Conservation (phyloP, 2,888 invertebrate species). For the Drosophila quasianomalipes region DNA sequence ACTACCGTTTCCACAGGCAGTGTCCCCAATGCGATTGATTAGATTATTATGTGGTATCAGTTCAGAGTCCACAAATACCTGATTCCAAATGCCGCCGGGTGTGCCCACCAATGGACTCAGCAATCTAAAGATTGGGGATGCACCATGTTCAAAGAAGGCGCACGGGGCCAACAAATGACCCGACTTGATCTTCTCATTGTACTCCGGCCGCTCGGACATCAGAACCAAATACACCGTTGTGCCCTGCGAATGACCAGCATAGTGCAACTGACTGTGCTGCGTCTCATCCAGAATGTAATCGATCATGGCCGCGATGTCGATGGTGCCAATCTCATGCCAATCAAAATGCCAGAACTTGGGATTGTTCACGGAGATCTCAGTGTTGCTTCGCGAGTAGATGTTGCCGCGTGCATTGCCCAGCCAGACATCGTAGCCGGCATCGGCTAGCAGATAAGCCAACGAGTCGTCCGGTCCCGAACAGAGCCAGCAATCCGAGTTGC, state of each 20-base stretch:
- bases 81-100: constrained; percentile 72
- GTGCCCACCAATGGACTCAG: constrained; percentile 84
- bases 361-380: constrained; percentile 76
- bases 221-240: constrained; percentile 79
- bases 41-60: constrained; percentile 71
- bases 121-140: constrained; percentile 83
- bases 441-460: constrained; percentile 81
- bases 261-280: constrained; percentile 65
- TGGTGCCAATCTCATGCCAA: constrained; percentile 95
- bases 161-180: constrained; percentile 83
- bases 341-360: constrained; percentile 86
- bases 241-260: constrained; percentile 84
- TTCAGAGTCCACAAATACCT: constrained; percentile 66
- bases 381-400: constrained; percentile 79
- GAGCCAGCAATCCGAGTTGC: constrained; percentile 83
- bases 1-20: constrained; percentile 58
- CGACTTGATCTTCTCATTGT: constrained; percentile 79
- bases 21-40: constrained; percentile 72
- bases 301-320: constrained; percentile 85
- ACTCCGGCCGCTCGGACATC: constrained; percentile 72
- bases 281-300: constrained; percentile 75
- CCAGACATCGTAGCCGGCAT: constrained; percentile 84
- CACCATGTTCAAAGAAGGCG: constrained; percentile 86
- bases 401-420: constrained; percentile 84
- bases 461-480: constrained; percentile 75